These are phyloP conservation scores for Lanius ludovicianus DNA, from an alignment of 2,113 vertebrate species.

Conservation along the genomic window DNA sequence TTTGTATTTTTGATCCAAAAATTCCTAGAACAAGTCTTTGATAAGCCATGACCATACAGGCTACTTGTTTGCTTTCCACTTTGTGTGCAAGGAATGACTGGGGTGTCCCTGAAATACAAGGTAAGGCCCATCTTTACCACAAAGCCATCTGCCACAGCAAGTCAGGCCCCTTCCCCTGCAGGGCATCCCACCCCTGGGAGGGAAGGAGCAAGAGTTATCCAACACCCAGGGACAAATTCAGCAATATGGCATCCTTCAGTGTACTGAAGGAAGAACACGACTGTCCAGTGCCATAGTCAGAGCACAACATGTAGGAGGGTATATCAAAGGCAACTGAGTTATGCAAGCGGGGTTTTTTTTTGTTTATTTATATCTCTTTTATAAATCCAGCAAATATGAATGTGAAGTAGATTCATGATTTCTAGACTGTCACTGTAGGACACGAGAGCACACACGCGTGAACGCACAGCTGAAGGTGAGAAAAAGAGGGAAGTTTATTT, in stretches of 20 bases:
- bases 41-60: neutral
- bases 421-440: no score
- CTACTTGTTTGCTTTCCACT: neutral
- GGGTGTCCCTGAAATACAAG: neutral
- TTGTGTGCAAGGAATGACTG: neutral
- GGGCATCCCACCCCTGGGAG: neutral
- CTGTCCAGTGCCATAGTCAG: neutral
- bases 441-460: no score
- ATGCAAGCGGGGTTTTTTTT: neutral
- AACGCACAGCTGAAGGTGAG: no score
- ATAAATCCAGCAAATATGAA: neutral
- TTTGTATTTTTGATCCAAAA: neutral
- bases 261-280: fast-evolving
- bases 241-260: fast-evolving
- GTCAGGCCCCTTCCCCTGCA: neutral
- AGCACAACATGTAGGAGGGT: neutral
- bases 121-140: neutral
- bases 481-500: no score
- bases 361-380: neutral
- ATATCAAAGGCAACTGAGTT: neutral
- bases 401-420: neutral
- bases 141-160: neutral
- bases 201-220: neutral
- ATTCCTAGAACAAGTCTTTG: neutral
- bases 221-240: neutral